A percentile compares a stretch with the other conserved stretches of the same genome.
phyloP scores from a whole-genome alignment of 2,113 vertebrate species.

The Lampris incognitus region DNA sequence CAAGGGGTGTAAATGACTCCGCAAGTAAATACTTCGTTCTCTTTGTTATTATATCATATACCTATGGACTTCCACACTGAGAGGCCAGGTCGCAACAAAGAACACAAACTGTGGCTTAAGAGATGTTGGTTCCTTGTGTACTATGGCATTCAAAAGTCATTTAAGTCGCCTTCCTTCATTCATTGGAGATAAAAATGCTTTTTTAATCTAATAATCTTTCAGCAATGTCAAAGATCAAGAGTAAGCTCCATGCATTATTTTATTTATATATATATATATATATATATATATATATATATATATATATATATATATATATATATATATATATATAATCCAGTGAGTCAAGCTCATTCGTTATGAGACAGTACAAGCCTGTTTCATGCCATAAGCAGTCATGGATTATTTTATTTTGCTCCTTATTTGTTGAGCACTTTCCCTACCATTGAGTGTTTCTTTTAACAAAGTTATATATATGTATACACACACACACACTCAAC shows the following conservation, averaged over 20 bases:
- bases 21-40: slow-evolving; percentile 61
- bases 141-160: slow-evolving; percentile 53
- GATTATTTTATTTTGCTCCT: too few species aligned
- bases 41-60: slow-evolving; percentile 67
- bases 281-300: too few species aligned
- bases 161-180: slow-evolving; percentile 58
- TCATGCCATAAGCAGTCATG: too few species aligned
- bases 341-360: too few species aligned
- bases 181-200: slow-evolving; percentile 44
- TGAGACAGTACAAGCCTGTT: too few species aligned
- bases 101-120: slow-evolving; percentile 56
- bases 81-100: slow-evolving; percentile 59
- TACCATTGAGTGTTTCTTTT: too few species aligned
- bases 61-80: slow-evolving; percentile 44
- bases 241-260: slow-evolving; percentile 19
- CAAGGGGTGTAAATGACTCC: slow-evolving; percentile 49
- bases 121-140: slow-evolving; percentile 36
- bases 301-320: not conserved
- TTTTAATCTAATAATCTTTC: slow-evolving; percentile 64
- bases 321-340: too few species aligned
- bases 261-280: slow-evolving; percentile 15
- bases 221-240: slow-evolving; percentile 44
- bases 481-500: too few species aligned
- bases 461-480: too few species aligned
- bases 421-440: too few species aligned